These are phyloP conservation scores for Dascyllus trimaculatus DNA, from an alignment of 2,113 vertebrate species.

Conservation along the genomic window DNA sequence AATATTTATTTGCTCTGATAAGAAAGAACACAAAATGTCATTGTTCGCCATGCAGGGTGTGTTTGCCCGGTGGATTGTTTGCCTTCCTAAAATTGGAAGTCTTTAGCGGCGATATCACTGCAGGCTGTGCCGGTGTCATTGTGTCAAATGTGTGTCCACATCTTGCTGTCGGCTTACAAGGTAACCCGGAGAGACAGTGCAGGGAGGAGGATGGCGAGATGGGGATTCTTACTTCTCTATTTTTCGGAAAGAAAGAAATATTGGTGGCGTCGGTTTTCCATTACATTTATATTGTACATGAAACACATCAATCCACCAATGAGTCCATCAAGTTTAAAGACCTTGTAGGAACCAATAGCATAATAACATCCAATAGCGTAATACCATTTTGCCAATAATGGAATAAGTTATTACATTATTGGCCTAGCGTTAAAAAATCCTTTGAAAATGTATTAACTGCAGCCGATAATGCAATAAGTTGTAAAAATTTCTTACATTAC, in stretches of 20 bases:
- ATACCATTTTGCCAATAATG: too few species aligned
- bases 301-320: neutral
- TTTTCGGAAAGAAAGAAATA: neutral
- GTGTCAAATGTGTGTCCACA: slow-evolving; percentile 45
- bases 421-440: too few species aligned
- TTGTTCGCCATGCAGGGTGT: slow-evolving; percentile 42
- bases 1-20: slow-evolving; percentile 74
- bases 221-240: neutral
- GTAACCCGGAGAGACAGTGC: neutral
- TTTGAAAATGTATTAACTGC: too few species aligned
- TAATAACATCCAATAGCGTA: too few species aligned
- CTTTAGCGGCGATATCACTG: slow-evolving; percentile 39
- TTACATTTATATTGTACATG: neutral
- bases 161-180: slow-evolving; percentile 16
- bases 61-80: slow-evolving; percentile 53
- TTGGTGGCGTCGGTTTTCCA: neutral
- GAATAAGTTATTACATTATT: too few species aligned
- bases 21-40: slow-evolving; percentile 65
- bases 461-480: too few species aligned
- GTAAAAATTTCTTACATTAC: too few species aligned
- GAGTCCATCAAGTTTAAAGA: too few species aligned
- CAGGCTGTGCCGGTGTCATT: slow-evolving; percentile 36
- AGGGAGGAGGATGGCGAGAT: neutral
- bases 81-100: slow-evolving; percentile 54
- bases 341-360: too few species aligned